Conservation (phyloP, 2,888 invertebrate genomes). For the Disparrhopalites patrizii region DNA sequence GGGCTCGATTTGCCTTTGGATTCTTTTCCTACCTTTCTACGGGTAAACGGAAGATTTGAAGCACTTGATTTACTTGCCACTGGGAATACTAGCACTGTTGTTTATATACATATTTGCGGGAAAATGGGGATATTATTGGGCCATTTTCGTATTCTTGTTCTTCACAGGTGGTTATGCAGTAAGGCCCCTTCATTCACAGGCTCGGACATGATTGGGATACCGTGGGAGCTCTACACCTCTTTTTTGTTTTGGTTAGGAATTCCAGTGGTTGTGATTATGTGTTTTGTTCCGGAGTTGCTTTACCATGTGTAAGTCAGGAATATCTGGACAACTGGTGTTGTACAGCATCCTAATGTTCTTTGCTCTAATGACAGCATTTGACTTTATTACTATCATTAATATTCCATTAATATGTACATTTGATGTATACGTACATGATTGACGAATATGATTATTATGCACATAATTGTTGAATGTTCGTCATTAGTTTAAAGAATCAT, state of each 20-base stretch:
- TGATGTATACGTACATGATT: not conserved
- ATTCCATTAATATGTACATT: not conserved
- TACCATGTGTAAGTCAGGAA: not conserved
- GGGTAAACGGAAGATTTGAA: conserved; percentile 57
- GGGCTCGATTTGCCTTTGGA: conserved; percentile 94
- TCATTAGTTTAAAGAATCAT: not conserved
- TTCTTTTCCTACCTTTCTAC: conserved; percentile 83
- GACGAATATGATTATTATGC: too few species aligned
- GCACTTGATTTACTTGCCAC: too few species aligned
- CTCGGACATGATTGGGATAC: conserved; percentile 91
- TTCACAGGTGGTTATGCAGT: too few species aligned
- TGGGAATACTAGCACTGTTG: too few species aligned
- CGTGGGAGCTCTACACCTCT: conserved; percentile 78
- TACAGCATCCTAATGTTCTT: too few species aligned
- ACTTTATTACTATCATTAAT: too few species aligned
- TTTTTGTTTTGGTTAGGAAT: conserved; percentile 93
- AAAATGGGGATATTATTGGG: not conserved
- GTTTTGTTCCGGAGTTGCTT: conserved; percentile 8
- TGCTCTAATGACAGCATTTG: too few species aligned
- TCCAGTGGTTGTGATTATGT: conserved; percentile 63
- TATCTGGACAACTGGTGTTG: too few species aligned
- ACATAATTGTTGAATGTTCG: too few species aligned
- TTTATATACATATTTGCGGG: too few species aligned
- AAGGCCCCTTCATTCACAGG: not conserved
- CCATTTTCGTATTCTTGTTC: not conserved